These are phyloP conservation scores for Odontothrips loti DNA, from an alignment of 2,888 invertebrate species.

Conservation along the genomic window DNA sequence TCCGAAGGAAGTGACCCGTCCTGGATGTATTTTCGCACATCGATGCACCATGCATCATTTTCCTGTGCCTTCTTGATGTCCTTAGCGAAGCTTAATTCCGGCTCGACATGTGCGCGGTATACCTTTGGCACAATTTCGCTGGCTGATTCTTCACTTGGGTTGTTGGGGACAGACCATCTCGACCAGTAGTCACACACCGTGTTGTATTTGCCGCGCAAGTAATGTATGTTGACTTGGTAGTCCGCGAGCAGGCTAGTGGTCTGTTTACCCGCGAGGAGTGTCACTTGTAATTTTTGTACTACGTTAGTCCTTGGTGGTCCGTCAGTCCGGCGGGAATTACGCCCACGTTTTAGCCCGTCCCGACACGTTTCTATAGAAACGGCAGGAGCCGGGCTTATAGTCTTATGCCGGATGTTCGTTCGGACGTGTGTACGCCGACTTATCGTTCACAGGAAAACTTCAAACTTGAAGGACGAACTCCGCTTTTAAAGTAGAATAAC, in stretches of 20 bases:
- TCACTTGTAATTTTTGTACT: neutral
- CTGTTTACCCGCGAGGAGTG: neutral
- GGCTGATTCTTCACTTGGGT: neutral
- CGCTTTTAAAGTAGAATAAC: too few relatives aligned
- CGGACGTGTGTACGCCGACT: too few relatives aligned
- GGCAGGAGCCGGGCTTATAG: too few relatives aligned
- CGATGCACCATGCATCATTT: neutral
- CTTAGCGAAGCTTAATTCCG: neutral
- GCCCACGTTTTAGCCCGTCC: too few relatives aligned
- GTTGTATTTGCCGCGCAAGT: neutral
- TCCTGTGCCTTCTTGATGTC: neutral
- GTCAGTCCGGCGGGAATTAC: too few relatives aligned
- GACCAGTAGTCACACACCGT: neutral
- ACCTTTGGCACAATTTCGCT: neutral
- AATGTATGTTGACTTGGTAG: neutral
- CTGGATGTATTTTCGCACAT: neutral
- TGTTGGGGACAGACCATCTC: neutral
- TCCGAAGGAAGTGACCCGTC: neutral
- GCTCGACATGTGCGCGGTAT: neutral
- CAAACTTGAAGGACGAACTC: too few relatives aligned
- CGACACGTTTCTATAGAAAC: too few relatives aligned
- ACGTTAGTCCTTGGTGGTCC: neutral
- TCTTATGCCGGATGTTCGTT: too few relatives aligned
- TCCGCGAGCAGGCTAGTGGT: neutral
- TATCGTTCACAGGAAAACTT: too few relatives aligned